Evolutionary conservation across 2,888 invertebrate genomes (phyloP).

Genomic region (Nymphalis urticae): DNA sequence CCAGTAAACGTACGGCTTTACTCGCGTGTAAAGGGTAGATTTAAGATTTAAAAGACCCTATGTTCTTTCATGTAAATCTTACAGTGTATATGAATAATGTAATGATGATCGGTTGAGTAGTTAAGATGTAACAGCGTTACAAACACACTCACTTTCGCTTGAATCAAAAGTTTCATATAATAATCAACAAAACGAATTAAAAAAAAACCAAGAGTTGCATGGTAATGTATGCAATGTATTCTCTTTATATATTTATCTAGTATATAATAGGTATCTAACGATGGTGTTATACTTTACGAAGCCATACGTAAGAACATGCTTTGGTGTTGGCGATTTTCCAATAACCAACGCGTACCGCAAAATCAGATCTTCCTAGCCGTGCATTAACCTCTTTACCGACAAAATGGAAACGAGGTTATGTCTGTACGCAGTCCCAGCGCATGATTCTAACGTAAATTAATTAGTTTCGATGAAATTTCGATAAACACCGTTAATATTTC

Average conservation of each 20-base stretch:
- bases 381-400: conserved; percentile 18
- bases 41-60: too few relatives aligned
- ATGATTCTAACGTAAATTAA: conserved; percentile 1
- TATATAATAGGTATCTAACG: not conserved
- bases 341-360: conserved; percentile 32
- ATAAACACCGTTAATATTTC: not conserved
- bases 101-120: too few relatives aligned
- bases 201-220: too few relatives aligned
- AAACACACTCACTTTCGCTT: too few relatives aligned
- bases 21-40: too few relatives aligned
- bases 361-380: conserved; percentile 6
- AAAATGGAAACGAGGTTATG: conserved; percentile 16
- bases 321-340: conserved; percentile 38
- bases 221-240: not conserved
- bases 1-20: too few relatives aligned
- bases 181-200: too few relatives aligned
- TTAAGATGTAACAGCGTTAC: too few relatives aligned
- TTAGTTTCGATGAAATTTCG: not conserved
- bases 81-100: too few relatives aligned
- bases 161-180: too few relatives aligned
- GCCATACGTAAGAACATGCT: not conserved
- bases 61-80: too few relatives aligned
- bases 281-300: not conserved
- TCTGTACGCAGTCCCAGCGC: conserved; percentile 3
- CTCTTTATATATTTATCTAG: too few relatives aligned